Evolutionary conservation across 2,113 vertebrate genomes (phyloP).

Genomic region (Capreolus pygargus): DNA sequence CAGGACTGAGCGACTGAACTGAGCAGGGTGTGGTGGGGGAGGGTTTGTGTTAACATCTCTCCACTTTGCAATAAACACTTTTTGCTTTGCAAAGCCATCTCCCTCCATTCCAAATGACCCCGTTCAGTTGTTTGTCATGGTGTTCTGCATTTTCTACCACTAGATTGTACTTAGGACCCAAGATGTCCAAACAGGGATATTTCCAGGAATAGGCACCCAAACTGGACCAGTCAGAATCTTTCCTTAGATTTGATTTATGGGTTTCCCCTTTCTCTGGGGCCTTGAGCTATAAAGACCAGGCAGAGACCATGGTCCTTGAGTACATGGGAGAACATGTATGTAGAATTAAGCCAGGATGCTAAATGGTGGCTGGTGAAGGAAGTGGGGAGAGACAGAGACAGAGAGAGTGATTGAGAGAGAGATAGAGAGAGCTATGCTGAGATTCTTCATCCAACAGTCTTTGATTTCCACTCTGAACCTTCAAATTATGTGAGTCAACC

Average conservation of each 20-base stretch:
- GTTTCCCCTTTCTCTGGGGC: background rate
- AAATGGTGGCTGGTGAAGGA: background rate
- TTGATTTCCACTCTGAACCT: background rate
- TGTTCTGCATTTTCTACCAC: background rate
- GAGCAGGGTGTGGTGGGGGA: background rate
- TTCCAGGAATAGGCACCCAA: background rate
- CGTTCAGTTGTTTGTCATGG: background rate
- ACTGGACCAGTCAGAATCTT: background rate
- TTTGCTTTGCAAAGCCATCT: background rate
- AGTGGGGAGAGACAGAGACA: background rate
- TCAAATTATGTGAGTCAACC: background rate
- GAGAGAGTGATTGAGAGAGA: background rate
- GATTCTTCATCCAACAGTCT: background rate
- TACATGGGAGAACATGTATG: background rate
- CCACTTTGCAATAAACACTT: background rate
- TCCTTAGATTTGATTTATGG: background rate
- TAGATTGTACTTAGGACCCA: background rate
- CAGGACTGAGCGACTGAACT: background rate
- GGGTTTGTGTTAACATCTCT: background rate
- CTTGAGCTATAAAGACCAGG: background rate
- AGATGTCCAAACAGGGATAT: background rate
- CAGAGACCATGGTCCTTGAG: background rate
- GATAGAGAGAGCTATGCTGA: background rate
- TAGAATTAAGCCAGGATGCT: background rate
- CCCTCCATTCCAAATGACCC: background rate